Evolutionary conservation across 2,888 invertebrate genomes (phyloP).

Genomic region (Toxonevra muliebris): DNA sequence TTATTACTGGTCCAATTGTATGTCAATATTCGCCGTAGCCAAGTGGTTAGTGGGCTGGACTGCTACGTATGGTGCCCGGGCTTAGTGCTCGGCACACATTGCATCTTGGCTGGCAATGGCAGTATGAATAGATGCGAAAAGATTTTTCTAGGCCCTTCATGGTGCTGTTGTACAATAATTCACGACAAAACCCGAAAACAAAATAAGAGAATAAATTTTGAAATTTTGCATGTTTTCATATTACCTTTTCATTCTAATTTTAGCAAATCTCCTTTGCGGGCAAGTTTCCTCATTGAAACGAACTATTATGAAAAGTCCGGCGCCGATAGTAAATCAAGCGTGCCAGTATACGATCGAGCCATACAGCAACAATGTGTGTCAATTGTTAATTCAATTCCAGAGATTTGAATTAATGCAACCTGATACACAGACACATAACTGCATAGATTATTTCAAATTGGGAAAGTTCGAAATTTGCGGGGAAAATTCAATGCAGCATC

Average conservation of each 20-base stretch:
- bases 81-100: too few relatives aligned
- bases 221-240: too few relatives aligned
- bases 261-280: constrained; percentile 59
- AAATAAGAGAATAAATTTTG: too few relatives aligned
- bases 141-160: too few relatives aligned
- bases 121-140: too few relatives aligned
- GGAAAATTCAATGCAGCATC: constrained; percentile 72
- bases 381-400: constrained; percentile 56
- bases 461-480: constrained; percentile 67
- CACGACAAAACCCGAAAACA: too few relatives aligned
- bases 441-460: constrained; percentile 54
- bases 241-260: neutral
- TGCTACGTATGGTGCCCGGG: too few relatives aligned
- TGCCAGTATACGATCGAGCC: constrained; percentile 56
- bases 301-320: constrained; percentile 57
- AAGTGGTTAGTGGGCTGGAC: too few relatives aligned
- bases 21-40: too few relatives aligned
- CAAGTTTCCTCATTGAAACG: constrained; percentile 55
- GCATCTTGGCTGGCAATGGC: too few relatives aligned
- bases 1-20: too few relatives aligned
- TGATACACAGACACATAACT: constrained; percentile 39
- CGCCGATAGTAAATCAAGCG: constrained; percentile 21
- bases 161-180: too few relatives aligned
- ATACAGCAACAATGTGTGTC: constrained; percentile 54
- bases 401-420: constrained; percentile 53